phyloP scores from a whole-genome alignment of 2,113 vertebrate species.

The Chaetura pelagica region DNA sequence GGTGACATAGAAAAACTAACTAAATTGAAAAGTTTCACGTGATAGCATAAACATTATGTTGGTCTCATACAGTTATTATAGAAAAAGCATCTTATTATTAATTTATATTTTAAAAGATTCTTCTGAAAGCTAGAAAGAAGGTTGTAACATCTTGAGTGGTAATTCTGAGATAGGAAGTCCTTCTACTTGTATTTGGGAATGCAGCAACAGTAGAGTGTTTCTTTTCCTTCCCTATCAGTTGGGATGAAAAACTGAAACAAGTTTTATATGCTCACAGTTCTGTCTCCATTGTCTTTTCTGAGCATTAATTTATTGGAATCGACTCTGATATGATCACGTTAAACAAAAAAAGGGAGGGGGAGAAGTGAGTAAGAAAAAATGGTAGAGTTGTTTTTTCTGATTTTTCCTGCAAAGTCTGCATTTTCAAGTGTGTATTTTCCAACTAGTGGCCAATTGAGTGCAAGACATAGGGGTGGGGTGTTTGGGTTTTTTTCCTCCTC shows the following conservation, averaged over 20 bases:
- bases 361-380: background rate
- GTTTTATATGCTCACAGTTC: background rate
- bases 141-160: background rate
- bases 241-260: background rate
- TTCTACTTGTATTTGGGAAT: background rate
- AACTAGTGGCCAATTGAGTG: background rate
- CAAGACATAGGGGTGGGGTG: background rate
- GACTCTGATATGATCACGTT: background rate
- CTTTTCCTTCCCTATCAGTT: background rate
- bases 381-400: background rate
- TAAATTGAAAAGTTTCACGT: background rate
- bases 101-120: background rate
- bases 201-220: background rate
- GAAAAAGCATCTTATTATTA: background rate
- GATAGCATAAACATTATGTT: background rate
- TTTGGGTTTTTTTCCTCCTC: background rate
- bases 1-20: background rate
- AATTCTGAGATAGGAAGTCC: background rate
- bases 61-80: background rate
- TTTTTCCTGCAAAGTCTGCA: background rate
- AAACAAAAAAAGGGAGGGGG: background rate
- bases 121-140: background rate
- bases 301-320: background rate
- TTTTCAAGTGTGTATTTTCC: background rate
- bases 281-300: background rate